Evolutionary conservation across 1,140 invertebrate species (phyloP).

Genomic region (Tetramorium parvispinum): DNA sequence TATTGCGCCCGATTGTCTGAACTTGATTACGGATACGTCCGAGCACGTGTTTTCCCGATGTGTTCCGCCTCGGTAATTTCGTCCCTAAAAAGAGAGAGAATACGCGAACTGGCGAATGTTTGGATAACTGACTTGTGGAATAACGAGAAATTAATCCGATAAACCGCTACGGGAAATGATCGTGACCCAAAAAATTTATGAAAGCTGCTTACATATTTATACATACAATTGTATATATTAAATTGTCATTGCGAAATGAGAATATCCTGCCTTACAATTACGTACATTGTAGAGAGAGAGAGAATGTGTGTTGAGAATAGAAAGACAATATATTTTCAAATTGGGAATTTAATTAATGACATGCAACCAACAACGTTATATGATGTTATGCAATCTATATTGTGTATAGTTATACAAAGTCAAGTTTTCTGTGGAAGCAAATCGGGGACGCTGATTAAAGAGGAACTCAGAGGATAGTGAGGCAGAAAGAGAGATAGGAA

Average conservation of each 20-base stretch:
- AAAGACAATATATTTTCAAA: not conserved
- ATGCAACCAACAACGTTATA: not conserved
- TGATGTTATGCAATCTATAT: not conserved
- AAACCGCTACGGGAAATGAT: constrained; percentile 3
- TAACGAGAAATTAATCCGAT: constrained; percentile 47
- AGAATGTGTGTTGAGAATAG: not conserved
- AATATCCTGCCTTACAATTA: not conserved
- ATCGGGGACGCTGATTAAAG: constrained; percentile 33
- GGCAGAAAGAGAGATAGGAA: constrained; percentile 41
- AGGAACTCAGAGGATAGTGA: constrained; percentile 47
- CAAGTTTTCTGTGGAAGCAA: not conserved
- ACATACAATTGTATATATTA: not conserved
- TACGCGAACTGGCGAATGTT: not conserved
- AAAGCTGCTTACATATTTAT: constrained; percentile 22
- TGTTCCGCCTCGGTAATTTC: not conserved
- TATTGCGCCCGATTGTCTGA: constrained; percentile 21
- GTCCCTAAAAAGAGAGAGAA: constrained; percentile 15
- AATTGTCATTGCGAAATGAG: not conserved
- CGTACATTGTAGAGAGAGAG: not conserved
- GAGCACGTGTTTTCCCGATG: not conserved
- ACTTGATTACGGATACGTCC: not conserved
- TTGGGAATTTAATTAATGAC: not conserved
- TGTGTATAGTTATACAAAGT: constrained; percentile 18
- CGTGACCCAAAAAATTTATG: not conserved
- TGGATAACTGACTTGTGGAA: constrained; percentile 36